phyloP scores from a whole-genome alignment of 2,113 vertebrate genomes.

The Cercocebus atys region DNA sequence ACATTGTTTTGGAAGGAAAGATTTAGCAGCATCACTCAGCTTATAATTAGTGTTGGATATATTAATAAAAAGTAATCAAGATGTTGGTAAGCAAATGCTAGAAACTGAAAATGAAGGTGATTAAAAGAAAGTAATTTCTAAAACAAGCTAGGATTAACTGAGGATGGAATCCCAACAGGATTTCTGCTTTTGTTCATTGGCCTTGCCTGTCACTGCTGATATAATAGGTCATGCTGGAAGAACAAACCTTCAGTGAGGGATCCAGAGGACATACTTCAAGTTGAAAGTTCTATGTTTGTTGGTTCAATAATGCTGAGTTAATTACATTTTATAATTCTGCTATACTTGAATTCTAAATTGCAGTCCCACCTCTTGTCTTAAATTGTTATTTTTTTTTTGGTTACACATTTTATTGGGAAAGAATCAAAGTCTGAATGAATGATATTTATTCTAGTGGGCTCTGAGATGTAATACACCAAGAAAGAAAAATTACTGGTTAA shows the following conservation, averaged over 20 bases:
- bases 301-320: not conserved
- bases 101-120: not conserved
- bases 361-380: not conserved
- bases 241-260: not conserved
- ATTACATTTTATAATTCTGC: not conserved
- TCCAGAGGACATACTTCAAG: not conserved
- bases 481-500: not conserved
- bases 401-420: slow-evolving; percentile 30
- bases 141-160: not conserved
- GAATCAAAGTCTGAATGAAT: not conserved
- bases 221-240: not conserved
- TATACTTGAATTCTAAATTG: not conserved
- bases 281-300: not conserved
- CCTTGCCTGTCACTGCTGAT: not conserved
- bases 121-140: not conserved
- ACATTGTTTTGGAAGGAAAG: slow-evolving; percentile 38
- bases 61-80: slow-evolving; percentile 17
- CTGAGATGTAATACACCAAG: not conserved
- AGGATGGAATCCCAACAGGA: not conserved
- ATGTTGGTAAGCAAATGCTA: slow-evolving; percentile 23
- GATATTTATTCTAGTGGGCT: not conserved
- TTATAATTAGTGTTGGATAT: not conserved
- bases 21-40: not conserved
- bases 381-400: not conserved
- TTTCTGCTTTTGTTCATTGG: not conserved